A percentile compares a stretch with the other conserved stretches of the same genome.
These are phyloP conservation scores for Pseudomyrmex dendroicus DNA, from an alignment of 1,140 invertebrate species.

Conservation along the genomic window DNA sequence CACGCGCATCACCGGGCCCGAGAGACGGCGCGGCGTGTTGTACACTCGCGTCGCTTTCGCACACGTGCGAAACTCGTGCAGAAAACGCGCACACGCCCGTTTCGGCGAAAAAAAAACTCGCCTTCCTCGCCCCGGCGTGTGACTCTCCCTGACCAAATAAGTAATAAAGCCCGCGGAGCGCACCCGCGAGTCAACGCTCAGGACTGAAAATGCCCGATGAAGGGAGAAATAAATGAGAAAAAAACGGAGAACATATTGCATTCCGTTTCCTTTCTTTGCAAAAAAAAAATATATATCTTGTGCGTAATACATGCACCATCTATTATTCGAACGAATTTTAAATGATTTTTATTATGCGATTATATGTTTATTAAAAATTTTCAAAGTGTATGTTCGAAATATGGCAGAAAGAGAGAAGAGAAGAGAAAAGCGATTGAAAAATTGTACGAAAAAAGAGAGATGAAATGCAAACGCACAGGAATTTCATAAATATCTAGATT, in stretches of 20 bases:
- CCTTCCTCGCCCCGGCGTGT: constrained; percentile 4
- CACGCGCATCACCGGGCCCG: constrained; percentile 67
- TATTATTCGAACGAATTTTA: not conserved
- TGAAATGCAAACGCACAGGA: not conserved
- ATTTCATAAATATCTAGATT: constrained; percentile 25
- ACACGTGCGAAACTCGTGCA: not conserved
- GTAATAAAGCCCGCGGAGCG: constrained; percentile 34
- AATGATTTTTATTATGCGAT: not conserved
- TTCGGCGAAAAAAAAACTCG: constrained; percentile 16
- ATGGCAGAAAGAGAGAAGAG: not conserved
- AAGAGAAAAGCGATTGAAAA: not conserved
- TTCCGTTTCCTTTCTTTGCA: not conserved
- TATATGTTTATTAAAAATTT: not conserved
- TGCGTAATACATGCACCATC: not conserved
- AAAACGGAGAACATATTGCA: not conserved
- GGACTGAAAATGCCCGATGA: constrained; percentile 48
- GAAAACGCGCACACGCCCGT: not conserved
- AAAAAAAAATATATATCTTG: constrained; percentile 2
- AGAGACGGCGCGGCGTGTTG: constrained; percentile 11
- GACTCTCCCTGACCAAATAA: constrained; percentile 35
- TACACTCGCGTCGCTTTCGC: not conserved
- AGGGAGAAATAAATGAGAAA: not conserved
- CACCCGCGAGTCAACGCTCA: constrained; percentile 23
- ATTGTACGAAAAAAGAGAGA: not conserved
- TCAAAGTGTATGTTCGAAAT: not conserved